Percentiles rank a stretch among this genome's conserved stretches.
These are phyloP conservation scores for Halcyon chelicuti DNA, from an alignment of 2,797 vertebrate species.

Conservation along the genomic window DNA sequence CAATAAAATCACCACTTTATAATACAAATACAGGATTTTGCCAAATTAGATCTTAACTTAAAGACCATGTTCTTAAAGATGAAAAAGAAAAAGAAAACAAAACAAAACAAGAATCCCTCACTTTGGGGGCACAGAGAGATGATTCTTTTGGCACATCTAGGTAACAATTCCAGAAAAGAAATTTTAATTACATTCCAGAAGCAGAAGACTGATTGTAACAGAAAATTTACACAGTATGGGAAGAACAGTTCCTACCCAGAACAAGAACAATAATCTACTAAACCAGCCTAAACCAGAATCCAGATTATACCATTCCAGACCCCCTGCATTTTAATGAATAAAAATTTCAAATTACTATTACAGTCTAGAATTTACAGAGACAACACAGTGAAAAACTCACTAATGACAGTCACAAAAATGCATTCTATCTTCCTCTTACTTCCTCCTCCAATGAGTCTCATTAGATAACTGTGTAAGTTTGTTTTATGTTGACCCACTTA, in stretches of 20 bases:
- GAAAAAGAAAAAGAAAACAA: background rate
- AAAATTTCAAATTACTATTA: background rate
- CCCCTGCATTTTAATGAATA: background rate
- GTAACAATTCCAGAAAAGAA: conserved; percentile 30
- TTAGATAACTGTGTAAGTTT: background rate
- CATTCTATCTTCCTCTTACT: background rate
- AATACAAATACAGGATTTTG: background rate
- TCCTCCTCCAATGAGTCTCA: background rate
- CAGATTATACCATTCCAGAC: background rate
- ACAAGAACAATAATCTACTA: background rate
- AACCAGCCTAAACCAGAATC: background rate
- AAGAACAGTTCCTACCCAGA: background rate
- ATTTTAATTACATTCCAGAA: conserved; percentile 47
- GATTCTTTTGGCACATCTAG: background rate
- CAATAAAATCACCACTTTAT: background rate
- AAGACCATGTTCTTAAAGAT: background rate
- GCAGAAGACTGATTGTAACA: background rate
- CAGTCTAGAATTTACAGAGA: background rate
- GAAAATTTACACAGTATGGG: background rate
- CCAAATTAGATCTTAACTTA: background rate
- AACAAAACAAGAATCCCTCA: background rate
- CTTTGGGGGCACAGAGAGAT: background rate
- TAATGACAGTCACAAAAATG: background rate
- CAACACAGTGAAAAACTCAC: background rate
- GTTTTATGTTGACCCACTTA: background rate